Base-by-base conservation (phyloP, 2,797 vertebrate genomes). In the Lithobates pipiens region DNA sequence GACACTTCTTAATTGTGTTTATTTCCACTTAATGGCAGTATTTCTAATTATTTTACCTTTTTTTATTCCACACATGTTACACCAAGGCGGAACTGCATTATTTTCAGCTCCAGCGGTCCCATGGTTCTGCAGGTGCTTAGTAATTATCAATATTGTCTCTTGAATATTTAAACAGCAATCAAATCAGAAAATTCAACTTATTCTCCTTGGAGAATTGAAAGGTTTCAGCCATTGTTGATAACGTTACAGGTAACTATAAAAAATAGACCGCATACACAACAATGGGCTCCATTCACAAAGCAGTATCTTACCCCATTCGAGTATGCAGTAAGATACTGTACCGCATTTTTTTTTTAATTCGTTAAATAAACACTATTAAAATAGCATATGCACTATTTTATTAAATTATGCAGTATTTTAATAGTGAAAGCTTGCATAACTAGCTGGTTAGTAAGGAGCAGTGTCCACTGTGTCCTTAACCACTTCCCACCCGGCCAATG, bases 111-210 rank as follows among this genome's bases (percentile, higher is more conserved):
- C 78, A 57, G 25, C 68, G 39, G 78, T 42, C 25, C 36, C 11
- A 70, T 25, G 46, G 27, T 80, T 78, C 32, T 70, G 77, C 77
- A 68, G 77, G 65, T 70, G 65, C 61, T 80, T 70, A 39, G 46
- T 73, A 73, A 72, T 81, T 81, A 73, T 73, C 79, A 81, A 36
- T 81, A 72, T 73, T 81, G 50, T 72, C 69, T 81, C 68, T 42
- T 81, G 79, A 73, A 72, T 81, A 81, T 81, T 81, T 81, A 81
- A 81, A 81, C 50, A 72, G 79, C 79, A 71, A 71, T 72, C 69
- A 57, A 72, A 71, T 61, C 69, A 18, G 13, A 80, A 29, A 50
- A 54, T 70, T 54, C 67, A 70, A 29, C 18, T 54, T 21, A 69
- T 79, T 44, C 44, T 70, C 65, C 21, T 7, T 16, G 25, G 36